A percentile compares a stretch with the other conserved stretches of the same genome.
phyloP scores from a whole-genome alignment of 2,113 vertebrate genomes.

The Cavia porcellus region DNA sequence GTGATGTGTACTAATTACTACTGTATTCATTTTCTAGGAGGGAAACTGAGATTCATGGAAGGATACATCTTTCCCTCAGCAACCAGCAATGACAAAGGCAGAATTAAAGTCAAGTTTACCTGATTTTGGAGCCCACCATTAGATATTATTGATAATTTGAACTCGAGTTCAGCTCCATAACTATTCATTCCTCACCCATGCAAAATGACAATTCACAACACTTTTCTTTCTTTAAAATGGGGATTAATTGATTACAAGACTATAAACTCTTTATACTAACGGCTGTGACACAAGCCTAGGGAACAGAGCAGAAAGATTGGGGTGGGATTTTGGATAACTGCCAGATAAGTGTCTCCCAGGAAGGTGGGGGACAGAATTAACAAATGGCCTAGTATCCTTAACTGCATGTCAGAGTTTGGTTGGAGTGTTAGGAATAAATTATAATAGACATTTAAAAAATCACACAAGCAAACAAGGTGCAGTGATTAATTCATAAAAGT shows the following conservation, averaged over 20 bases:
- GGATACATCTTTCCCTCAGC: neutral
- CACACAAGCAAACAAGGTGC: neutral
- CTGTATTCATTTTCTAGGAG: neutral
- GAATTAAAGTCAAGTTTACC: neutral
- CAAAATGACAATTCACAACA: neutral
- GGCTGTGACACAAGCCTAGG: neutral
- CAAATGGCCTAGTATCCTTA: neutral
- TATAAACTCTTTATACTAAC: neutral
- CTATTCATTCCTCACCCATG: neutral
- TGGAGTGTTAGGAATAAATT: neutral
- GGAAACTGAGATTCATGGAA: neutral
- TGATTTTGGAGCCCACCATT: neutral
- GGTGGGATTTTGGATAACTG: neutral
- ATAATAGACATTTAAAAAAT: neutral
- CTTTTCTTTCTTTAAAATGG: conserved; percentile 38
- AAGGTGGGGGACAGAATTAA: neutral
- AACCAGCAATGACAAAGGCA: neutral
- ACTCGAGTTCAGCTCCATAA: neutral
- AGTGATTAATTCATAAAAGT: neutral
- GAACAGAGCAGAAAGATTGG: neutral
- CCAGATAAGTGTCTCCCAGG: neutral
- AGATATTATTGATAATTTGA: neutral
- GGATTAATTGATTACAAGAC: neutral
- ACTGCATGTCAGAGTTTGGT: neutral
- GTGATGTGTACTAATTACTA: neutral